Base-by-base conservation (phyloP, 2,113 vertebrate genomes). In the Muntiacus muntjak region DNA sequence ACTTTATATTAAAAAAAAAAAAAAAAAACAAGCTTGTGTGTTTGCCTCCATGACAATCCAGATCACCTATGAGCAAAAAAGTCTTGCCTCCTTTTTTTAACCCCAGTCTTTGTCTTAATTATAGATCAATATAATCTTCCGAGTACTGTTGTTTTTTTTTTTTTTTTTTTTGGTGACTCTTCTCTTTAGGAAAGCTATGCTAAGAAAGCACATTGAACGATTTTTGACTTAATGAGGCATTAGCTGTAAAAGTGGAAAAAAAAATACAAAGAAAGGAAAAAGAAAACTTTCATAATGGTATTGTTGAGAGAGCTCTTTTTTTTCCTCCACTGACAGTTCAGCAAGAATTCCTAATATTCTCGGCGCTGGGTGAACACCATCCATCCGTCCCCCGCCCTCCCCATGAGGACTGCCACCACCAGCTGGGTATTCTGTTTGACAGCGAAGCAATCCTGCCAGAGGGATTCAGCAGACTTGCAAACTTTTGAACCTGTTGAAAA, bases 1-100 rank as follows among this genome's bases (percentile, higher is more conserved):
- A 98, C 98, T 99, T 98, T 98, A 97, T 98, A 98, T 98, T 76
- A 97, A 98, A 98, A 94, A 97, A 95, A 97, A 97, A 94, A n/a
- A 96, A 43, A 89, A 96, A 92, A 95, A 52, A 85, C 95, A 98
- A 98, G 97, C 97, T 98, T 98, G 98, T 99, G 97, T 98, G 98
- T 98, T 98, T 98, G 98, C 97, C 96, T 98, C 98, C 96, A 95
- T 98, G 98, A 98, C 97, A 98, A 97, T 98, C 97, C 94, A 97
- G 95, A 97, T 97, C 97, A 94, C 94, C 74, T 60, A 76, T 52
- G 93, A 98, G 83, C n/a, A 95, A 82, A 96, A 82, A 95, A 96
- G 19, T 81, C 95, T 71, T 95, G 94, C 87, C 64, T 95, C 25
- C 88, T 62, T 94, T 97, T 96, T 93, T 50, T 74, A 74, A 97